phyloP scores from a whole-genome alignment of 2,888 invertebrate genomes.

The Onthophagus sagittarius region DNA sequence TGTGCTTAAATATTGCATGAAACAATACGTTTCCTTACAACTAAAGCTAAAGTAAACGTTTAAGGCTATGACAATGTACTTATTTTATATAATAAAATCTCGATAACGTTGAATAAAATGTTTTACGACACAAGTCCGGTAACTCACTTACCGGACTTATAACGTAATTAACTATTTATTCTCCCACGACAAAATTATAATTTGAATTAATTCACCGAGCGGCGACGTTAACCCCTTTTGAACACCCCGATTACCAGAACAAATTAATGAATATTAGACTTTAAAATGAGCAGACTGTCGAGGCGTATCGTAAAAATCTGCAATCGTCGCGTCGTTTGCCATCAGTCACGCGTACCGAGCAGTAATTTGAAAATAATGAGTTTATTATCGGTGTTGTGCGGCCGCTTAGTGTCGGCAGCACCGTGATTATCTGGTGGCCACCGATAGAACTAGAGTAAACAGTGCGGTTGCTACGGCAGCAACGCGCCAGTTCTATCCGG shows the following conservation, averaged over 20 bases:
- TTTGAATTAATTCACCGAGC: neutral
- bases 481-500: conserved; percentile 5
- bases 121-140: no score
- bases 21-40: no score
- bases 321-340: conserved; percentile 20
- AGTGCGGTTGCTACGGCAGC: conserved; percentile 25
- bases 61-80: no score
- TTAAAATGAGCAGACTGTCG: conserved; percentile 21
- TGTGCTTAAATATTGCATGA: no score
- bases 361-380: conserved; percentile 37
- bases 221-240: neutral
- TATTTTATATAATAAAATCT: no score
- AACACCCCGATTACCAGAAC: neutral
- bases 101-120: no score
- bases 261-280: conserved; percentile 23
- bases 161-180: no score
- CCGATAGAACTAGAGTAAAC: conserved; percentile 36
- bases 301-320: conserved; percentile 1
- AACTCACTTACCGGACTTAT: no score
- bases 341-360: conserved; percentile 27
- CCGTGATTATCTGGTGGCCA: conserved; percentile 36
- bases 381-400: conserved; percentile 36
- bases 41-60: no score
- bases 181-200: neutral
- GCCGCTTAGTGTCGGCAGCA: conserved; percentile 32